phyloP scores from a whole-genome alignment of 2,797 vertebrate genomes.

The Acropternis orthonyx region DNA sequence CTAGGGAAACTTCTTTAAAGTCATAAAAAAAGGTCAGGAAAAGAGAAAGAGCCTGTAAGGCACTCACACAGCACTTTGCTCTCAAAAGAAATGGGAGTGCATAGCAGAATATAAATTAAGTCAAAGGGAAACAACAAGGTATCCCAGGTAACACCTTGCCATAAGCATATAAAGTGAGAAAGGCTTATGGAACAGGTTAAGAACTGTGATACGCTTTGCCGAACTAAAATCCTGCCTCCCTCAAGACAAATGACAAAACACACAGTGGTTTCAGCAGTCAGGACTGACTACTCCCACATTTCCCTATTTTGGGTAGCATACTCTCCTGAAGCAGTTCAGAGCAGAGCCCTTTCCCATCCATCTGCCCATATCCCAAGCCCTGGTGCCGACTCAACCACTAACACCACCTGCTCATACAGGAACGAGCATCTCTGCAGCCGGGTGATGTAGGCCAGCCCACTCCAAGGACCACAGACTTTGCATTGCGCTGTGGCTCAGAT shows the following conservation, averaged over 20 bases:
- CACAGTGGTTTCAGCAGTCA: neutral
- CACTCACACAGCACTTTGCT: neutral
- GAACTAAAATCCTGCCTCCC: neutral
- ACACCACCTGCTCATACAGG: accelerated
- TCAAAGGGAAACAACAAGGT: constrained; percentile 23
- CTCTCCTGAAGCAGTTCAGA: neutral
- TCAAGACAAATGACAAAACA: neutral
- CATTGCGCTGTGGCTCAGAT: neutral
- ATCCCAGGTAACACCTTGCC: constrained; percentile 13
- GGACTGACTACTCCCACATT: neutral
- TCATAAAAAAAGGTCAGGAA: constrained; percentile 34
- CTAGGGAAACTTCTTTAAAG: constrained; percentile 47
- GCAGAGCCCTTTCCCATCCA: neutral
- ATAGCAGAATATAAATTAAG: constrained; percentile 45
- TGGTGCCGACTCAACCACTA: accelerated
- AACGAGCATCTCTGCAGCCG: accelerated
- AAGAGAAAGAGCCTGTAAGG: constrained; percentile 33
- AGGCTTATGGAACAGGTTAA: neutral
- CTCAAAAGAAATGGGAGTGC: constrained; percentile 4
- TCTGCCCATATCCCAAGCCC: accelerated
- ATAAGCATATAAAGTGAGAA: neutral
- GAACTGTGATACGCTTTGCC: neutral
- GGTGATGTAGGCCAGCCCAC: accelerated
- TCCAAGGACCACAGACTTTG: neutral
- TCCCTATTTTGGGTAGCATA: accelerated